Evolutionary conservation across 2,113 vertebrate species (phyloP).

Genomic region (Xenus cinereus): DNA sequence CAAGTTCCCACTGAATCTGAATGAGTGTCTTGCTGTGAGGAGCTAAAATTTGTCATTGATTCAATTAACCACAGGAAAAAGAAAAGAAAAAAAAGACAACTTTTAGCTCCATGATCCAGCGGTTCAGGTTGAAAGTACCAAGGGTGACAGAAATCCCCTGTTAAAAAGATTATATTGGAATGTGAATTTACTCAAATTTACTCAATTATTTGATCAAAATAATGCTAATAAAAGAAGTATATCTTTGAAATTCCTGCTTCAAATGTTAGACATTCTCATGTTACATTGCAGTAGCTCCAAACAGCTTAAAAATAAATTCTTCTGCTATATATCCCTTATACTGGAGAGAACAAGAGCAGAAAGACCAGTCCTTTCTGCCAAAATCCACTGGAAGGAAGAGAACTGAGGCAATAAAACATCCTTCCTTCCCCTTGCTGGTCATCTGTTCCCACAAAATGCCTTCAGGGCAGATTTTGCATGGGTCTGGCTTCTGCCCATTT

Average conservation of each 20-base stretch:
- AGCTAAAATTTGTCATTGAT: background rate
- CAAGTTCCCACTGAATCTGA: background rate
- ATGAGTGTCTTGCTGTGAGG: background rate
- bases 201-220: background rate
- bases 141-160: background rate
- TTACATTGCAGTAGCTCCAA: background rate
- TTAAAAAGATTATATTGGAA: background rate
- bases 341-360: background rate
- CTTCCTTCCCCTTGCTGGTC: constrained; percentile 40
- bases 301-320: background rate
- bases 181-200: background rate
- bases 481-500: background rate
- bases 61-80: background rate
- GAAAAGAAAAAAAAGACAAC: background rate
- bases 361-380: constrained; percentile 1
- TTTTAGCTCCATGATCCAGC: background rate
- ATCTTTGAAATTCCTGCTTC: background rate
- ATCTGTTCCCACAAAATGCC: constrained; percentile 2
- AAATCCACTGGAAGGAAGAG: constrained; percentile 21
- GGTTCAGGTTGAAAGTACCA: background rate
- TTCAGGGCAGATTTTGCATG: background rate
- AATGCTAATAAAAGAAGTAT: background rate
- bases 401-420: constrained; percentile 26
- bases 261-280: background rate
- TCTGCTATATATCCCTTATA: background rate